Evolutionary conservation across 2,113 vertebrate genomes (phyloP), one percentile per base, ranked within the genome.

Genomic region (Brachionichthys hirsutus): DNA sequence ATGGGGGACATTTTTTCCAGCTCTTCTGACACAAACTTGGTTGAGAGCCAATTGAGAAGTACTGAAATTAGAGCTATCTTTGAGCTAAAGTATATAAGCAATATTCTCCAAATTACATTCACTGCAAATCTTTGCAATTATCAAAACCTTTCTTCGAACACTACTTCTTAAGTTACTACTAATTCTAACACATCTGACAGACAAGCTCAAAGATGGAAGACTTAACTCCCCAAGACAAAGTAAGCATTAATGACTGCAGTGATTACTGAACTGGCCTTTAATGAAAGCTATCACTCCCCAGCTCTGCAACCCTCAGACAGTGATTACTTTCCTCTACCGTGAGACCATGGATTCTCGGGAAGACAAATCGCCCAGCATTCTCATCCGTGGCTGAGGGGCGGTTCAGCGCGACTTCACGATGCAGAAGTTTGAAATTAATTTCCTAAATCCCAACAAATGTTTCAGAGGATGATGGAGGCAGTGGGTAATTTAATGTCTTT

Each of bases 401-500:
- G 12, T 71, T 85, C 67, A 74, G 52, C n/a, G 22, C 9, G 40
- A 54, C 57, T 54, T 48, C 45, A 47, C 10, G 12, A n/a, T n/a
- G 56, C 47, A 16, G 6, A 58, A 76, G 66, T 73, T 78, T 67
- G 34, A 76, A 83, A 78, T 83, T 58, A 63, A 83, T 70, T 81
- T 66, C 53, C 43, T 35, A 45, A 74, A 78, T 62, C 65, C 38
- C 7, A 46, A 62, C 69, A 74, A 59, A 70, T 70, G 46, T 62
- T 82, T 76, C 48, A 69, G 48, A 57, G 52, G 53, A 80, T 75
- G 83, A 77, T 63, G 42, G 54, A 78, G 45, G 53, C 46, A 1
- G 53, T 17, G 8, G 55, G 68, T 18, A 30, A n/a, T 34, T 1
- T 57, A 41, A 59, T 35, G 34, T 63, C 72, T 63, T 45, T 53